A percentile compares a stretch with the other conserved stretches of the same genome.
Evolutionary conservation across 2,888 invertebrate genomes (phyloP).

Genomic region (Lysandra coridon): DNA sequence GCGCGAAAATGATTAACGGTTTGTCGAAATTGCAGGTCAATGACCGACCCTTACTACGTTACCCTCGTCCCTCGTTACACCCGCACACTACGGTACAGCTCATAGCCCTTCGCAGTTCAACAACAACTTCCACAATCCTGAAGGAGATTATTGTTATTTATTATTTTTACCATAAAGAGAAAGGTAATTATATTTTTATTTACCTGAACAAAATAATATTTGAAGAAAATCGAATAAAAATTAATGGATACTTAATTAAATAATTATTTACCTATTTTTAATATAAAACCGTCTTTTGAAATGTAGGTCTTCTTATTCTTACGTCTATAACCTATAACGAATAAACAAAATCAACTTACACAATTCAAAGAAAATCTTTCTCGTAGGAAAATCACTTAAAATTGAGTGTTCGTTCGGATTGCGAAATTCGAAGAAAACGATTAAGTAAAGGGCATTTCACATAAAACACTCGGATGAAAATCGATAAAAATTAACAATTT

Average conservation of each 20-base stretch:
- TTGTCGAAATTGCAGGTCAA: slow-evolving; percentile 61
- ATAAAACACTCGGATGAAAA: background rate
- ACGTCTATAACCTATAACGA: background rate
- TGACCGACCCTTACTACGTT: slow-evolving; percentile 62
- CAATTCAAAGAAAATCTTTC: background rate
- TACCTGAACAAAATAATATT: background rate
- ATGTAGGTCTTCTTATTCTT: background rate
- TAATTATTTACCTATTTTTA: background rate
- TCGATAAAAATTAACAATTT: background rate
- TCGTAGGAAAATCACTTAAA: background rate
- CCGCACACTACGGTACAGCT: background rate
- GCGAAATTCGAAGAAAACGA: background rate
- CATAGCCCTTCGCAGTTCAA: background rate
- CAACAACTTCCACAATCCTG: background rate
- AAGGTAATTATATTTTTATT: too few relatives aligned
- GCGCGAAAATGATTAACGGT: slow-evolving; percentile 70
- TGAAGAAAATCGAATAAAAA: background rate
- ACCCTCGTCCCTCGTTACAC: slow-evolving; percentile 1
- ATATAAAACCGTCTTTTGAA: background rate
- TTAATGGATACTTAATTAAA: too few relatives aligned
- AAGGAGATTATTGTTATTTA: background rate
- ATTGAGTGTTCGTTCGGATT: background rate
- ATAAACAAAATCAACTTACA: background rate
- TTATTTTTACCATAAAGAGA: too few relatives aligned
- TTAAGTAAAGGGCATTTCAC: background rate